Conservation (phyloP, 2,113 vertebrate species). For the Clarias macrocephalus region DNA sequence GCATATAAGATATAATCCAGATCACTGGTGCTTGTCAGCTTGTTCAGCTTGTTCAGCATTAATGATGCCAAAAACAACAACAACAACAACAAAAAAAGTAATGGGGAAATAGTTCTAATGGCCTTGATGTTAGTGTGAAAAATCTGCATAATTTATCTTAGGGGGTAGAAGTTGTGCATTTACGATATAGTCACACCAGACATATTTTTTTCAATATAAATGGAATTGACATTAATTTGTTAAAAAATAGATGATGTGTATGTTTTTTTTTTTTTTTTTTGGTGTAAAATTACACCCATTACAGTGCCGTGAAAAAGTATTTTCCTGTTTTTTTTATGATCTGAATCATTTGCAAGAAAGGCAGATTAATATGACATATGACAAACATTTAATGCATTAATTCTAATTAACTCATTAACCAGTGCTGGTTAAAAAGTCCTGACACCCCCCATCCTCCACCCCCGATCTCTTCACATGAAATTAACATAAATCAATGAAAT, state of each 20-base stretch:
- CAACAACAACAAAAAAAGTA: background rate
- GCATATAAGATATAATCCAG: background rate
- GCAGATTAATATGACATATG: background rate
- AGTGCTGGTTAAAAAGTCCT: no score
- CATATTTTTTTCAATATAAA: background rate
- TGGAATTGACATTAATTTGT: background rate
- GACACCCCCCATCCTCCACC: no score
- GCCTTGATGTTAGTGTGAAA: background rate
- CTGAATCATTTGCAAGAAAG: background rate
- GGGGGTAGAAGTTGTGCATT: background rate
- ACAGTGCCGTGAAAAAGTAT: no score
- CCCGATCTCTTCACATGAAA: no score
- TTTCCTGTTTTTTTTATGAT: no score
- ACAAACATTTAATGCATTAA: background rate
- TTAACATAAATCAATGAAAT: no score
- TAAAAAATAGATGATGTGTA: no score
- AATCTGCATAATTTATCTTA: background rate
- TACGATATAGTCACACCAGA: background rate
- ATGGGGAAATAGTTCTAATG: background rate
- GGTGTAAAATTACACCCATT: background rate
- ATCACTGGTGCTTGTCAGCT: background rate
- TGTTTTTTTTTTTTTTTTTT: no score
- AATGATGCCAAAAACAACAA: no score
- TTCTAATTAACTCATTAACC: background rate
- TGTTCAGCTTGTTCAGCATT: background rate